Base-by-base conservation (phyloP, 2,113 vertebrate genomes). In the Connochaetes taurinus region DNA sequence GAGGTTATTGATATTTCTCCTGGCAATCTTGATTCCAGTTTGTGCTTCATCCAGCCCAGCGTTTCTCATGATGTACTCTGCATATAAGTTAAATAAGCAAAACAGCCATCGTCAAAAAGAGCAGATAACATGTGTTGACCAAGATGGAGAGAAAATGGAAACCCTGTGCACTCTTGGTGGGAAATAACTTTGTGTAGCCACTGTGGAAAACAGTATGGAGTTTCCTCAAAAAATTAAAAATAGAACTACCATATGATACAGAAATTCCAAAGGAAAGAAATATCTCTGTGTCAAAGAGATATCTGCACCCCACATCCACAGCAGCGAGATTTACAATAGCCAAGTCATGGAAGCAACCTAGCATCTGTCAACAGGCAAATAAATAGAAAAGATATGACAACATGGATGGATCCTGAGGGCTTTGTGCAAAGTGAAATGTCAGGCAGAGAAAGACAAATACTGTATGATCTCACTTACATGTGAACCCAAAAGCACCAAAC, bases 161-260 rank as follows among this genome's bases (percentile, higher is more conserved):
- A 9, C 21, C 3, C 2, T n/a, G 2, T 0, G 27, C 25, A 16
- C 7, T 15, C 33, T 8, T 23, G 43, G 33, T 31, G 55, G 17
- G 43, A 40, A 52, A 71, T 23, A 25, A 23, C 16, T 6, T 40
- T 45, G n/a, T 33, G 12, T 27, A 10, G n/a, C 71, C 55, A 4
- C 83, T 23, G 4, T 43, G 71, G 27, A 78, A 52, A 87, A 64
- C 45, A 62, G 57, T 19, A 13, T 6, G 57, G 13, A 10, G 19
- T 40, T 25, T 55, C 57, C 47, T 62, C 33, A 25, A 14, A 55
- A 93, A n/a, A 45, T 27, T 45, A 81, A 53, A 81, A 45, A 27
- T 5, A 55, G 27, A 62, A 43, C n/a, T 53, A 23, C 6, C 2
- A 0, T 64, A 33, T n/a, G 45, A 53, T 25, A 58, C 27, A 29